Evolutionary conservation across 1,140 invertebrate genomes (phyloP), one percentile per base, ranked within the genome.

Genomic region (Globodera ellingtonae): DNA sequence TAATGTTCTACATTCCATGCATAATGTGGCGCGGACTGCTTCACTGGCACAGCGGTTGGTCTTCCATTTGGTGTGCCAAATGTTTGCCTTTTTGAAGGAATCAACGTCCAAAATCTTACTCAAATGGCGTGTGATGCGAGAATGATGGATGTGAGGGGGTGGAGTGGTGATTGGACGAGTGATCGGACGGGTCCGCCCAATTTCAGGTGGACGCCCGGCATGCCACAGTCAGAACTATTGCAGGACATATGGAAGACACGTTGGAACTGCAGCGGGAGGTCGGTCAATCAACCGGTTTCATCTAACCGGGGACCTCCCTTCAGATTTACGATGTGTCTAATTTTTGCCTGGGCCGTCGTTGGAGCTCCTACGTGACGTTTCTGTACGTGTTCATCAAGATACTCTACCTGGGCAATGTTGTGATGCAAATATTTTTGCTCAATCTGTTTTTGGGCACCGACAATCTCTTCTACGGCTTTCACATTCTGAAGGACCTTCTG

Each of bases 351-450:
- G 91, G 91, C 3, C 89, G 89, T 75, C 85, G 91, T 90, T 91
- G 91, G 86, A 90, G 91, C 6, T 91, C 91, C 82, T 92, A 91
- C 84, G 88, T 92, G 46, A 89, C 90, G 7, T 81, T 89, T 67
- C 85, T 91, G 46, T 92, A 92, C 84, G 87, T 92, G 48, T 86
- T 91, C 76, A 90, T 91, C 69, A 92, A 92, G 85, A 72, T 90
- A 48, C 82, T 91, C 47, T 92, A 91, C 82, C 89, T 92, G 65
- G 85, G 87, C 21, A 92, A 92, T 86, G 91, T 90, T 46, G 89
- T 92, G 59, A 90, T 90, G 47, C 91, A 92, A 84, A 86, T 92
- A 44, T 92, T 92, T 84, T 86, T 92, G 81, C 85, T 92, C 75
- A 91, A 92, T 84, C 86, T 87, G 69, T 91, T 92, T 80, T 83